Evolutionary conservation across 1,140 invertebrate genomes (phyloP), one percentile per base, ranked within the genome.

Genomic region (Formica exsecta): DNA sequence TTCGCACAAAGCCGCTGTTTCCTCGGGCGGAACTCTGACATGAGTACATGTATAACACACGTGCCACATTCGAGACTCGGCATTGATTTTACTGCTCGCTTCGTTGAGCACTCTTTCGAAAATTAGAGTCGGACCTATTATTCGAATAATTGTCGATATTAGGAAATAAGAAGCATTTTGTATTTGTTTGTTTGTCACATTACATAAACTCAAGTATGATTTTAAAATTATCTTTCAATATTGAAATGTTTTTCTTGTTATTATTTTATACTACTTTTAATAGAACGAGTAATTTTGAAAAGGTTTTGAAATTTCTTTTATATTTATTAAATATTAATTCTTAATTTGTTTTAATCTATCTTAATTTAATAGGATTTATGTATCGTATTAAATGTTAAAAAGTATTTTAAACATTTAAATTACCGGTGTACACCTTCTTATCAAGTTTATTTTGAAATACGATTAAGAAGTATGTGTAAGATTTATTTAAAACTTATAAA

Each of bases 51-150:
- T 81, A 68, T 32, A 59, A 8, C n/a, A 73, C 68, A 73, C 68
- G 54, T 83, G 29, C 54, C 68, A 73, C 54, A 73, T 83, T 73
- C 25, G 54, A 48, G 54, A 11, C 32, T 8, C 32, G 44, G 62
- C 79, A 83, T 83, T 83, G 79, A 83, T 83, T 81, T 81, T 81
- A 81, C 54, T 29, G 9, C 19, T 57, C 36, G 54, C 79, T 61
- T 73, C 68, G 66, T 48, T 32, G 68, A 73, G 19, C 66, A 36
- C 54, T 51, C 48, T 41, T 73, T 48, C 13, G 38, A 83, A 61
- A 73, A 73, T 74, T 61, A 73, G 68, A 48, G 48, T 70, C 48
- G 65, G 57, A 57, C 0, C 44, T 80, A 41, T 19, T 59, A 80
- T 57, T 32, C 44, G 16, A 57, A 80, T 70, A 29, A 71, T 54